These are phyloP conservation scores for Tauraco hartlaubi DNA, from an alignment of 2,797 vertebrate genomes.

Conservation along the genomic window DNA sequence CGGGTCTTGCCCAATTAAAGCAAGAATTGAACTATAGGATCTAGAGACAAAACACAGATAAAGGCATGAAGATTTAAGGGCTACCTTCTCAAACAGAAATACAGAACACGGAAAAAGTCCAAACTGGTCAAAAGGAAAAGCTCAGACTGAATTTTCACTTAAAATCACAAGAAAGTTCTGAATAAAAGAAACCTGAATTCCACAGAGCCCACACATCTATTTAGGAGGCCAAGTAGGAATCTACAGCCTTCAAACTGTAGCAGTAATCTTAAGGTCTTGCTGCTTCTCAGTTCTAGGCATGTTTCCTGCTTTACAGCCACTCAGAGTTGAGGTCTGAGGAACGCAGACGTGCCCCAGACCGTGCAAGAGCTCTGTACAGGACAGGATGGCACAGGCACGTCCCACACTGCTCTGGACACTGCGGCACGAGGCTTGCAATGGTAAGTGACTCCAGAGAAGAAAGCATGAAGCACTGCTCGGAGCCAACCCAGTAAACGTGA, in stretches of 20 bases:
- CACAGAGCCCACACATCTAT: neutral
- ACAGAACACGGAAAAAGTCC: neutral
- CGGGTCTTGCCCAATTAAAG: neutral
- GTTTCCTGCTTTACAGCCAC: neutral
- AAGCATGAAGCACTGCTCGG: neutral
- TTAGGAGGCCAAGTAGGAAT: neutral
- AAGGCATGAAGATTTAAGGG: neutral
- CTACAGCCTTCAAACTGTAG: neutral
- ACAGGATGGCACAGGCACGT: neutral
- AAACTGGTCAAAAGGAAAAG: neutral
- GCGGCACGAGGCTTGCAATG: neutral
- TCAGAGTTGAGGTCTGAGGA: neutral
- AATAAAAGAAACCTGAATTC: neutral
- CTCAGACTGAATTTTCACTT: neutral
- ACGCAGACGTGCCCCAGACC: neutral
- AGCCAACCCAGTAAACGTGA: rapidly evolving
- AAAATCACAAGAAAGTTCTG: neutral
- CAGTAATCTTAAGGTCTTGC: neutral
- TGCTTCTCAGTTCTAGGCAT: neutral
- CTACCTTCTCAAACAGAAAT: neutral
- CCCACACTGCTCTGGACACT: neutral
- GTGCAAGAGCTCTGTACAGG: neutral
- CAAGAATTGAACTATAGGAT: neutral
- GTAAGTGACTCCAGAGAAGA: neutral
- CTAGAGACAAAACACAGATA: neutral